Conservation (phyloP, 2,113 vertebrate genomes). For the Muntiacus reevesi region DNA sequence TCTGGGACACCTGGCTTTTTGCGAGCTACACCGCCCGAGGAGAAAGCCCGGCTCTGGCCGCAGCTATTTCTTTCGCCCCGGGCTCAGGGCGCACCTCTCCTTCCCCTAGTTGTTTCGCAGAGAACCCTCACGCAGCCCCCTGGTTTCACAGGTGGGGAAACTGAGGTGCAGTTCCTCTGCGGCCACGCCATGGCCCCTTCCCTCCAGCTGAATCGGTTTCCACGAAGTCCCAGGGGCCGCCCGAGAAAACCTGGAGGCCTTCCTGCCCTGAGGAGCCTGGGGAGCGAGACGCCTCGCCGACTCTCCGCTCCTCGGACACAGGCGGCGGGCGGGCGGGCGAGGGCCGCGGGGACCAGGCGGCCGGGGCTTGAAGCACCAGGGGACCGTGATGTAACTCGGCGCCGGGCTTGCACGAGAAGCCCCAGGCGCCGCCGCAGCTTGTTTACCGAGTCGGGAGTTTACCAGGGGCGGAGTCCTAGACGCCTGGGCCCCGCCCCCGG, state of each 20-base stretch:
- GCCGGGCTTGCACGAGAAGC: not conserved
- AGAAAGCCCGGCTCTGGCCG: not conserved
- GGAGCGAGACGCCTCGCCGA: not conserved
- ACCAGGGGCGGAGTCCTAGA: not conserved
- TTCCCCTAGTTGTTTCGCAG: not conserved
- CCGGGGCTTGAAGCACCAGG: not conserved
- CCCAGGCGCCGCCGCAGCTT: not conserved
- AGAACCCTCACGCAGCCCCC: not conserved
- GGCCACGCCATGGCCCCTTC: not conserved
- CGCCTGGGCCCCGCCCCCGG: not conserved
- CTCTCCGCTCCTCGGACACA: not conserved
- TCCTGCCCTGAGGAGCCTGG: not conserved
- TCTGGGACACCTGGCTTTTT: not conserved
- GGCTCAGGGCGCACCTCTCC: not conserved
- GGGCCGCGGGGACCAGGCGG: not conserved
- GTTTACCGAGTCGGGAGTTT: not conserved
- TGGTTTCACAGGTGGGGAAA: not conserved
- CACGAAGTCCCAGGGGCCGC: not conserved
- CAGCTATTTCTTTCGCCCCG: not conserved
- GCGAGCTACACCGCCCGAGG: not conserved
- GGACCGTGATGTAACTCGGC: slow-evolving; percentile 48
- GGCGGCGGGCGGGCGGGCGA: not conserved
- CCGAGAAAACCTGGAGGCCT: not conserved
- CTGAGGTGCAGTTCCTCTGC: not conserved
- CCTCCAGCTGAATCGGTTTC: not conserved